Evolutionary conservation across 2,888 invertebrate species (phyloP).

Genomic region (Oligia latruncula): DNA sequence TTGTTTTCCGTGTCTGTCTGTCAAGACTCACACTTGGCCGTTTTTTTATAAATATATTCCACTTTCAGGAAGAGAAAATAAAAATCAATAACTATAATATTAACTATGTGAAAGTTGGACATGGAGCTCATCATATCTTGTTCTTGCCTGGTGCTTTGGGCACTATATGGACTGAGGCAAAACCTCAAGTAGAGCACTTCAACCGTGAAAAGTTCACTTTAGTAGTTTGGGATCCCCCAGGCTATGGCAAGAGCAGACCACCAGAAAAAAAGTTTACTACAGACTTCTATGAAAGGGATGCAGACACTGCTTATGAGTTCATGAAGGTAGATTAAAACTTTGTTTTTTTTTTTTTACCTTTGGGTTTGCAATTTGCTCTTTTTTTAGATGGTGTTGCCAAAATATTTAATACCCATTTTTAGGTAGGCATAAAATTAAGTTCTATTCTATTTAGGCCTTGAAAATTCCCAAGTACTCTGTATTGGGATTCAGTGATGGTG

Average conservation of each 20-base stretch:
- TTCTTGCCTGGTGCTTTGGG: constrained; percentile 96
- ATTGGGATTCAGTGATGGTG: constrained; percentile 97
- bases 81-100: constrained; percentile 90
- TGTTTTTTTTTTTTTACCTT: neutral
- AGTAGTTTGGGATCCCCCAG: constrained; percentile 96
- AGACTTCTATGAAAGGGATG: constrained; percentile 94
- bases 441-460: constrained; percentile 84
- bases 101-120: constrained; percentile 91
- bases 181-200: constrained; percentile 93
- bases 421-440: neutral
- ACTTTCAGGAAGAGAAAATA: constrained; percentile 91
- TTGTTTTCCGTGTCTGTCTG: too few relatives aligned
- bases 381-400: constrained; percentile 70
- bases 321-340: constrained; percentile 90
- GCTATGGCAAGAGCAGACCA: constrained; percentile 96
- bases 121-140: constrained; percentile 91
- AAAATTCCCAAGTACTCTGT: constrained; percentile 93
- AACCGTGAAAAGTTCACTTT: constrained; percentile 91
- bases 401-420: neutral
- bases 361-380: neutral
- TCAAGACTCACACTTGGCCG: too few relatives aligned
- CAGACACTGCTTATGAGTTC: constrained; percentile 92
- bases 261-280: constrained; percentile 92
- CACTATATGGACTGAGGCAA: constrained; percentile 95
- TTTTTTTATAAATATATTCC: neutral